phyloP scores from a whole-genome alignment of 2,888 invertebrate species.

The Arctia plantaginis region DNA sequence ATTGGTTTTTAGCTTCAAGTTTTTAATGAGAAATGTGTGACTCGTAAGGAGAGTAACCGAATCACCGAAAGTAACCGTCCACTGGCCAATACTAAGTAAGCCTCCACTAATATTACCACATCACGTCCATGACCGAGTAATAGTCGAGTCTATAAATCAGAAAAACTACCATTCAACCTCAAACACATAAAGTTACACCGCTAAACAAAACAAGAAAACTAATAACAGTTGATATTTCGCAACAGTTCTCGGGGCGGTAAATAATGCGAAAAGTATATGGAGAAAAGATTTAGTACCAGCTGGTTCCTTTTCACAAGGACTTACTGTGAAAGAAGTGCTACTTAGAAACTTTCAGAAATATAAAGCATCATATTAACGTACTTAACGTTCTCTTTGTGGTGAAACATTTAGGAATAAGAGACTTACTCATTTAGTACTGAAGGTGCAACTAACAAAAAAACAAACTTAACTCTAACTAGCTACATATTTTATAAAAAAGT shows the following conservation, averaged over 20 bases:
- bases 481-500: not conserved
- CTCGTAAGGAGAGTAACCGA: not conserved
- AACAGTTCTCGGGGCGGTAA: slow-evolving; percentile 55
- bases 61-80: slow-evolving; percentile 21
- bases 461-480: slow-evolving; percentile 2
- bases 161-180: slow-evolving; percentile 50
- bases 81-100: slow-evolving; percentile 28
- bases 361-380: slow-evolving; percentile 3
- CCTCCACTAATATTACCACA: slow-evolving; percentile 36
- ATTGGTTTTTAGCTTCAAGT: not conserved
- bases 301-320: slow-evolving; percentile 27
- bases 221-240: slow-evolving; percentile 67
- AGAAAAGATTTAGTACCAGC: slow-evolving; percentile 41
- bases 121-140: slow-evolving; percentile 45
- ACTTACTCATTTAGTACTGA: not conserved
- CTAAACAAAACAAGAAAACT: slow-evolving; percentile 67
- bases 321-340: slow-evolving; percentile 19
- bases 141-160: slow-evolving; percentile 58
- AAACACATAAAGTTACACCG: slow-evolving; percentile 49
- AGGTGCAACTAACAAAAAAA: slow-evolving; percentile 13
- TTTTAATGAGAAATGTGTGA: not conserved
- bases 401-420: not conserved
- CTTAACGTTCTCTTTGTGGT: not conserved
- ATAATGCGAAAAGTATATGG: slow-evolving; percentile 57
- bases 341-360: slow-evolving; percentile 17